These are phyloP conservation scores for Pristionchus exspectatus DNA, from an alignment of 2,888 invertebrate genomes.

Conservation along the genomic window DNA sequence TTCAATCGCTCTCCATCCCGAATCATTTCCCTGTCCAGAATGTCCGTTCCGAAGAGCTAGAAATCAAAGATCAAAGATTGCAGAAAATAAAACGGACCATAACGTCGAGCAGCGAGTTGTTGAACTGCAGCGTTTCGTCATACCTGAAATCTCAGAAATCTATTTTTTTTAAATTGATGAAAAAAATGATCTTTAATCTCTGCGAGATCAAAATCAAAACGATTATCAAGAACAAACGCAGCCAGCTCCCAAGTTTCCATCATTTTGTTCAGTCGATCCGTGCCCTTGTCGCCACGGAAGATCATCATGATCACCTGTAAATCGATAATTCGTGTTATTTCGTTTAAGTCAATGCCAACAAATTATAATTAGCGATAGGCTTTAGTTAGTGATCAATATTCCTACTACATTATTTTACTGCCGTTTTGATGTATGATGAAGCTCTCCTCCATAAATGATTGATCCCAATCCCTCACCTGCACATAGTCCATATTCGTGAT, in stretches of 20 bases:
- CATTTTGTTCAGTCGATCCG: constrained; percentile 64
- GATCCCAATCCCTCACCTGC: constrained; percentile 60
- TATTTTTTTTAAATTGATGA: too few relatives aligned
- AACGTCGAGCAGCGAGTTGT: too few relatives aligned
- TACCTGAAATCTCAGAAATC: too few relatives aligned
- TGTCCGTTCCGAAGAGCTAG: constrained; percentile 74
- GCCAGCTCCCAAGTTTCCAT: constrained; percentile 74
- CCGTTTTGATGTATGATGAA: too few relatives aligned
- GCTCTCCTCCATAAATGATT: too few relatives aligned
- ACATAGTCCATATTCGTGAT: constrained; percentile 76
- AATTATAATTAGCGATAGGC: too few relatives aligned
- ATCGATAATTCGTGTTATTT: too few relatives aligned
- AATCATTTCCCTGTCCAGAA: constrained; percentile 77
- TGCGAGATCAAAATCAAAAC: background rate
- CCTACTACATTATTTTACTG: too few relatives aligned
- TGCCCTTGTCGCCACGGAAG: constrained; percentile 75
- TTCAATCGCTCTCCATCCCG: constrained; percentile 73
- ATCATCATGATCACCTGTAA: constrained; percentile 73
- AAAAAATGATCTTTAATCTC: too few relatives aligned
- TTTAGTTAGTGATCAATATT: too few relatives aligned
- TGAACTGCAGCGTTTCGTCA: too few relatives aligned
- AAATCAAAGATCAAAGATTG: background rate
- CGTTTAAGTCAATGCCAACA: too few relatives aligned
- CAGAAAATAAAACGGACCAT: background rate
- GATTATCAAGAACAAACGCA: constrained; percentile 51